These are phyloP conservation scores for Percopsis omiscomaycus DNA, from an alignment of 2,797 vertebrate species.

Conservation along the genomic window DNA sequence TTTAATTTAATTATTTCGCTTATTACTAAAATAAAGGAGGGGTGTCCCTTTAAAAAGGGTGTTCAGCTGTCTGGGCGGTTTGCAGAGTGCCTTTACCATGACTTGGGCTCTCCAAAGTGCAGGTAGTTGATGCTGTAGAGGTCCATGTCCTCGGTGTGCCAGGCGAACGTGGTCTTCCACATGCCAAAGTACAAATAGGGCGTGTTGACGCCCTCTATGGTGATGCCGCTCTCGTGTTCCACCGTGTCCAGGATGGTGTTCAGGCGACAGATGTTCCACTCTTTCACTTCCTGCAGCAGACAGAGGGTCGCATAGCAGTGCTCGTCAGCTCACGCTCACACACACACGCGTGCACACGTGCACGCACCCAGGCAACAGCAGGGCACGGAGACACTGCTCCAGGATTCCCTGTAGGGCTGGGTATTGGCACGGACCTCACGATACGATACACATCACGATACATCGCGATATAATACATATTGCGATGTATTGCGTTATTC, in stretches of 20 bases:
- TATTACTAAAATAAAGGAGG: no score
- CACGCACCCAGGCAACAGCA: not conserved
- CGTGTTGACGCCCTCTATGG: slow-evolving; percentile 96
- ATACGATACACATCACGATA: no score
- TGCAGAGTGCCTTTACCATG: slow-evolving; percentile 80
- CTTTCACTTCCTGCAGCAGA: slow-evolving; percentile 80
- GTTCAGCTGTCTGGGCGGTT: no score
- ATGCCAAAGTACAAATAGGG: slow-evolving; percentile 98
- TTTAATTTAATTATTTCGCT: no score
- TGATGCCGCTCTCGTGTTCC: slow-evolving; percentile 93
- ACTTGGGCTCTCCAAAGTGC: slow-evolving; percentile 97
- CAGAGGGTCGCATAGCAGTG: not conserved
- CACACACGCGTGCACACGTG: no score
- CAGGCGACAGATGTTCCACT: slow-evolving; percentile 91
- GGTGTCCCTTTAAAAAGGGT: no score
- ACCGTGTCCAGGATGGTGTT: slow-evolving; percentile 93
- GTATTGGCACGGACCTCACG: no score
- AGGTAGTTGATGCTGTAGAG: slow-evolving; percentile 98
- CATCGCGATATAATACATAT: no score
- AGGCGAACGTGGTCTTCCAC: slow-evolving; percentile 99
- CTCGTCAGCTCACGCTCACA: no score
- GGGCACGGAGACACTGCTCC: no score
- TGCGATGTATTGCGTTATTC: no score
- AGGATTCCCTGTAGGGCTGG: no score
- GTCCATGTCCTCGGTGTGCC: slow-evolving; percentile 99